These are phyloP conservation scores for Gallinago nigripennis DNA, from an alignment of 2,797 vertebrate genomes.

Conservation along the genomic window DNA sequence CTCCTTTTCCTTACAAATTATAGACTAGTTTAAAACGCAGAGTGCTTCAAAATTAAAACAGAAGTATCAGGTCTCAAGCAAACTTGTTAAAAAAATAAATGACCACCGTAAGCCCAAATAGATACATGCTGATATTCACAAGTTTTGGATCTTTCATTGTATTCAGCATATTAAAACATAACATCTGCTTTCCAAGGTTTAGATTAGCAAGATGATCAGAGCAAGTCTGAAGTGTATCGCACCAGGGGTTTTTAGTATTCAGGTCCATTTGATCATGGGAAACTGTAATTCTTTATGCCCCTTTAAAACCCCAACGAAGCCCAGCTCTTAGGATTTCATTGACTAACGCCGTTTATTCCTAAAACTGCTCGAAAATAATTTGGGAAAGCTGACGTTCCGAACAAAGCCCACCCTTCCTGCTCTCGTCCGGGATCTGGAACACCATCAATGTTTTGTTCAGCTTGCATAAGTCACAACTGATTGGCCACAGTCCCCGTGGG, in stretches of 20 bases:
- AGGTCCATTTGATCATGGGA: background rate
- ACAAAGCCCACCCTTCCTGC: conserved; percentile 65
- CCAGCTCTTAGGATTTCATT: background rate
- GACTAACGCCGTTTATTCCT: background rate
- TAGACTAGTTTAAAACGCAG: background rate
- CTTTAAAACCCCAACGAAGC: background rate
- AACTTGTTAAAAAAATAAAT: background rate
- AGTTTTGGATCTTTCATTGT: background rate
- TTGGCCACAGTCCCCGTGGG: conserved; percentile 85
- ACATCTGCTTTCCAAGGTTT: background rate
- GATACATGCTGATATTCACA: background rate
- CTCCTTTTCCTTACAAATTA: background rate
- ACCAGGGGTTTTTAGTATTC: background rate
- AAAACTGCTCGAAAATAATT: conserved; percentile 28
- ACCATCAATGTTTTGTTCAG: conserved; percentile 80
- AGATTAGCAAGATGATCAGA: background rate
- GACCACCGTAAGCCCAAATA: background rate
- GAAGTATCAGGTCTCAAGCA: background rate
- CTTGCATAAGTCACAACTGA: conserved; percentile 86
- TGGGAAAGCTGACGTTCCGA: conserved; percentile 45
- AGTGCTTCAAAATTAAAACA: background rate
- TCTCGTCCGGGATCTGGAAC: conserved; percentile 65
- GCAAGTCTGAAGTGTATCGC: background rate
- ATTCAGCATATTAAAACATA: background rate
- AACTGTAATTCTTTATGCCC: background rate